phyloP scores from a whole-genome alignment of 2,888 invertebrate genomes.

The Luperina nickerlii region DNA sequence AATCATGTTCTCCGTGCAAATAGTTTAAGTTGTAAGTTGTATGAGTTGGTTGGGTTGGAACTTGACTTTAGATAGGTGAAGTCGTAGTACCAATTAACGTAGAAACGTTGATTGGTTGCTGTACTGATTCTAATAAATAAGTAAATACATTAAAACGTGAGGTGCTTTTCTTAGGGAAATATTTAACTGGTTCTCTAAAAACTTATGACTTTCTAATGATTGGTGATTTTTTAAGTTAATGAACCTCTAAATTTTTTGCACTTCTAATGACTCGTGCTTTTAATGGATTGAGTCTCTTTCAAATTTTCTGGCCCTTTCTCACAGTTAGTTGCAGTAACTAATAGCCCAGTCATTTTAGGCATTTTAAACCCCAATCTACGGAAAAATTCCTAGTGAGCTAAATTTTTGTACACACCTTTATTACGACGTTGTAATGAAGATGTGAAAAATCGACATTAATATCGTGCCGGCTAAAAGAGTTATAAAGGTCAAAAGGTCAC shows the following conservation, averaged over 20 bases:
- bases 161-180: neutral
- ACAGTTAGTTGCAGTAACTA: neutral
- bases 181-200: neutral
- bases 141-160: neutral
- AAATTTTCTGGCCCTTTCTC: neutral
- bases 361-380: no score
- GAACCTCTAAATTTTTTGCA: neutral
- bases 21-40: conserved; percentile 34
- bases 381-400: no score
- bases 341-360: no score
- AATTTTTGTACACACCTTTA: no score
- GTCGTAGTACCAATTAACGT: neutral
- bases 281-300: neutral
- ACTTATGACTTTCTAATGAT: neutral
- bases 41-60: neutral
- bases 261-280: neutral
- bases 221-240: neutral
- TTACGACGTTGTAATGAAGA: no score
- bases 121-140: neutral
- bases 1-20: conserved; percentile 5
- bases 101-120: neutral
- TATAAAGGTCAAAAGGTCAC: no score
- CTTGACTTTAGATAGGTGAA: neutral
- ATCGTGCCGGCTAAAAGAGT: no score
- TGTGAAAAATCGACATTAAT: no score